Base-by-base conservation (phyloP, 1,140 invertebrate genomes). In the Eueides isabella region DNA sequence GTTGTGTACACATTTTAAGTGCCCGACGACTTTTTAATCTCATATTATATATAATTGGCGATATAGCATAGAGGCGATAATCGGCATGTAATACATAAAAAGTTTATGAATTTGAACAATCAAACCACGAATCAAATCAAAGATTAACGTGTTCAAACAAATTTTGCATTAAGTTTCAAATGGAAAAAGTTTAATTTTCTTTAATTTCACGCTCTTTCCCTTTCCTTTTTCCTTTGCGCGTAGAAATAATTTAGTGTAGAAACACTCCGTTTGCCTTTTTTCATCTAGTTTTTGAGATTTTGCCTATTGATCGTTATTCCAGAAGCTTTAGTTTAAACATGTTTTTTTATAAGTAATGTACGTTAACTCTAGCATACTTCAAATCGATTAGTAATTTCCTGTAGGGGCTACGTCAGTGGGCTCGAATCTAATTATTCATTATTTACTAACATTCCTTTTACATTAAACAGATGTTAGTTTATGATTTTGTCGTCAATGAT, bases 311-410 rank as follows among this genome's bases (percentile, higher is more conserved):
- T 38, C 35, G 1, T 14, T 38, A 12, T 5, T 16, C 14, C 12
- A 12, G 35, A 35, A 4, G 35, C 35, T 11, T 14, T 38, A 38
- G 14, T 38, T 16, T 55, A 26, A 11, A 26, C 19, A 26, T 5
- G 26, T 4, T 19, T 26, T 19, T 55, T 19, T 55, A 55, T 26
- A 55, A n/a, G n/a, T n/a, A n/a, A n/a, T 3, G 1, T 23, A 55
- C 5, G 11, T 9, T 23, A 2, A 26, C 19, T 7, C 48, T 55
- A 23, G 19, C 48, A 26, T 55, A 55, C 48, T 55, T 26, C 2
- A 55, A 55, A 55, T 55, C 48, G 48, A 55, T 55, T 55, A 55
- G 19, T 55, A 55, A 55, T 55, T 55, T 55, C 48, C 48, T 55
- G 19, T n/a, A 12, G 19, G 48, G 48, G 48, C 26, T 23, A 12